These are phyloP conservation scores for Strix uralensis DNA, from an alignment of 2,113 vertebrate species.

Conservation along the genomic window DNA sequence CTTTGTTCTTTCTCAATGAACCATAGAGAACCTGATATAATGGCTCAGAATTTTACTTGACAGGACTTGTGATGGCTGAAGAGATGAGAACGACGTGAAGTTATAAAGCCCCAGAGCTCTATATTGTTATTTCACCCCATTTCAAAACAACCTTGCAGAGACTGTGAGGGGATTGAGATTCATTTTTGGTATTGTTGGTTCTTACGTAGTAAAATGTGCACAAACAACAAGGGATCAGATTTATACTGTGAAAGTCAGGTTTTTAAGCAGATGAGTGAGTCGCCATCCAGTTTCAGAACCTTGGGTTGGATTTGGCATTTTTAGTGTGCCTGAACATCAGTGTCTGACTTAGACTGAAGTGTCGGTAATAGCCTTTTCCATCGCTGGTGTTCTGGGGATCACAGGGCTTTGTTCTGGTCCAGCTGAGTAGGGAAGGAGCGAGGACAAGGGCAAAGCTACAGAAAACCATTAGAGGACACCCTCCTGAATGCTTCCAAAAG, in stretches of 20 bases:
- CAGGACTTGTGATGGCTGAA: slow-evolving; percentile 22
- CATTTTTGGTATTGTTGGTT: not conserved
- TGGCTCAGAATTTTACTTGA: slow-evolving; percentile 44
- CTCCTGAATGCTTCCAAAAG: not conserved
- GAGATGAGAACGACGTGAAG: not conserved
- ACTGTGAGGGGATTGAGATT: not conserved
- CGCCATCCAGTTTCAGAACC: not conserved
- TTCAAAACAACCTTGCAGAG: not conserved
- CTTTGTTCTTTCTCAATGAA: slow-evolving; percentile 66
- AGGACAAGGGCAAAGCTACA: not conserved
- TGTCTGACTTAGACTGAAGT: not conserved
- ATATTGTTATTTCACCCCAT: not conserved
- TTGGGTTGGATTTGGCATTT: not conserved
- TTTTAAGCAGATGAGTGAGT: not conserved
- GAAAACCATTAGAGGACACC: not conserved
- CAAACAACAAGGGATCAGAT: not conserved
- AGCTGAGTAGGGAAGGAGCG: not conserved
- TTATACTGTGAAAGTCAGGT: not conserved
- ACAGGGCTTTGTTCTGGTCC: not conserved
- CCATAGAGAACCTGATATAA: slow-evolving; percentile 49
- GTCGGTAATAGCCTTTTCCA: not conserved
- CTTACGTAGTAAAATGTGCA: not conserved
- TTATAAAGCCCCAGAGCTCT: slow-evolving; percentile 19
- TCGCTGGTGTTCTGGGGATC: no score
- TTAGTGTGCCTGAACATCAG: not conserved